These are phyloP conservation scores for Sycophila texana DNA, from an alignment of 2,888 invertebrate species.

Conservation along the genomic window DNA sequence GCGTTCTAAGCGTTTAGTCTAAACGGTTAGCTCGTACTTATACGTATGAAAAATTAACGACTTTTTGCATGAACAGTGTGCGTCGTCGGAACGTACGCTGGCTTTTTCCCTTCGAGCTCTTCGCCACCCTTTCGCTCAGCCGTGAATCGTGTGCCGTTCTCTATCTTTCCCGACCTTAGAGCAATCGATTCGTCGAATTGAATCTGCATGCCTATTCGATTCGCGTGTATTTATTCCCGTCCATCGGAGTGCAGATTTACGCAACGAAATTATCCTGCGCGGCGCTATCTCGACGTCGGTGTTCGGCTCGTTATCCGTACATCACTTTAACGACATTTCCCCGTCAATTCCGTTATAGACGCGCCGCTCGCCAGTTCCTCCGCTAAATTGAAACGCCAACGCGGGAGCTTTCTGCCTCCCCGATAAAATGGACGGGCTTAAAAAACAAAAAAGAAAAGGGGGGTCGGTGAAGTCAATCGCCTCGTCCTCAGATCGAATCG, in stretches of 20 bases:
- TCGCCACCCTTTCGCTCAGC: not conserved
- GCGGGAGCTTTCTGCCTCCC: not conserved
- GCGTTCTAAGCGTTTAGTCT: not conserved
- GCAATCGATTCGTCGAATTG: no score
- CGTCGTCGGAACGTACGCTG: conserved; percentile 37
- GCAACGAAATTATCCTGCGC: not conserved
- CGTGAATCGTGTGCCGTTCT: not conserved
- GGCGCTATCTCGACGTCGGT: not conserved
- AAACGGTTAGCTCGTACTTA: no score
- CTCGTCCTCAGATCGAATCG: no score
- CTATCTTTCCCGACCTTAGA: not conserved
- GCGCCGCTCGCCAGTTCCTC: not conserved
- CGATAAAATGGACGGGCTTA: not conserved
- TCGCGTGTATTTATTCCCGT: not conserved
- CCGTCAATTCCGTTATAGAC: not conserved
- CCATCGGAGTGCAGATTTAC: not conserved
- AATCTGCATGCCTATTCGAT: no score
- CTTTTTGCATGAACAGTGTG: no score
- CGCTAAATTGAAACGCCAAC: conserved; percentile 6
- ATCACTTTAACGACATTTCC: not conserved
- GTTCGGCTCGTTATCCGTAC: not conserved
- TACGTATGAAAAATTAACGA: no score
- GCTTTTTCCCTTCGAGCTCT: conserved; percentile 41
- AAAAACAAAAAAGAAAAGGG: no score
- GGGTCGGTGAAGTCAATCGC: no score